A percentile compares a stretch with the other conserved stretches of the same genome.
Conservation (phyloP, 2,888 invertebrate genomes). For the Stenoptilia bipunctidactyla region DNA sequence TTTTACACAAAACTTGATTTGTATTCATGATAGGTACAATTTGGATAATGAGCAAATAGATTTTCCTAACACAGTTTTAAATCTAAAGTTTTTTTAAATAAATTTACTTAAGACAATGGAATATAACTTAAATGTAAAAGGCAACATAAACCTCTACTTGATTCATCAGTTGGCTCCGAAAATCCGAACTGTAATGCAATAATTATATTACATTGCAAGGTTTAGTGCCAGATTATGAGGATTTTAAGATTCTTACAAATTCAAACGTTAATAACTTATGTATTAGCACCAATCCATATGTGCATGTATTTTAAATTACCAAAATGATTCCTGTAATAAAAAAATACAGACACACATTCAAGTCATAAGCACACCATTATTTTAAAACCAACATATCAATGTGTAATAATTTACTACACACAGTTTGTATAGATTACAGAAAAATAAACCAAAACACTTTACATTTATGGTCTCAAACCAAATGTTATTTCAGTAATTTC, state of each 20-base stretch:
- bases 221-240: no score
- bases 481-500: no score
- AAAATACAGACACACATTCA: slow-evolving; percentile 30
- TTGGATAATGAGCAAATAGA: slow-evolving; percentile 65
- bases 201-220: slow-evolving; percentile 4
- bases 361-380: slow-evolving; percentile 10
- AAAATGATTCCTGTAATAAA: slow-evolving; percentile 34
- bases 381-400: slow-evolving; percentile 11
- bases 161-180: background rate
- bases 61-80: slow-evolving; percentile 44
- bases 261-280: slow-evolving; percentile 24
- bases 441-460: slow-evolving; percentile 1
- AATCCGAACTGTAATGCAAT: slow-evolving; percentile 33
- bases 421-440: background rate
- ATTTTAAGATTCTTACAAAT: slow-evolving; percentile 9
- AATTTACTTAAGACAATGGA: slow-evolving; percentile 63
- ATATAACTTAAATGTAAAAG: slow-evolving; percentile 42
- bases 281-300: slow-evolving; percentile 57
- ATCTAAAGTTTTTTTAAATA: slow-evolving; percentile 42
- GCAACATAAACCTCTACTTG: background rate
- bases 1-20: slow-evolving; percentile 12
- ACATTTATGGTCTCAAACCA: no score
- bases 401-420: slow-evolving; percentile 37
- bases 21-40: slow-evolving; percentile 40
- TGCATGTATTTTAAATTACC: slow-evolving; percentile 34